Percentiles rank a stretch among this genome's conserved stretches.
Conservation (phyloP, 2,797 vertebrate genomes). For the Pangasius mekongensis region DNA sequence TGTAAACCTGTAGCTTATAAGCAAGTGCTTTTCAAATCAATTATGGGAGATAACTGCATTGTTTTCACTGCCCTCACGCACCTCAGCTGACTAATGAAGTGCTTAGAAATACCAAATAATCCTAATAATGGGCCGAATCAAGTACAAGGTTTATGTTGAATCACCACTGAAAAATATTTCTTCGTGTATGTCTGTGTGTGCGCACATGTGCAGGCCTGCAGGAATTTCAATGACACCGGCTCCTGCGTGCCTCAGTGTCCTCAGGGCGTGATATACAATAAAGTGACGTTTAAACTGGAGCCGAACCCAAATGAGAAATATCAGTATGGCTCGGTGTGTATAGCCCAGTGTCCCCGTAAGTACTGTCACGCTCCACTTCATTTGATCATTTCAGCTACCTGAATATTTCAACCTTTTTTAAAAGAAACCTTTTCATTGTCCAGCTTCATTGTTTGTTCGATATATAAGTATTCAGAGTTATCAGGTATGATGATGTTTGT, state of each 20-base stretch:
- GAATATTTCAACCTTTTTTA: background rate
- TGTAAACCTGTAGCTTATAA: background rate
- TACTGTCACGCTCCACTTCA: conserved; percentile 44
- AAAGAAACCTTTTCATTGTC: background rate
- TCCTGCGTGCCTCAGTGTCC: conserved; percentile 90
- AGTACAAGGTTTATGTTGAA: background rate
- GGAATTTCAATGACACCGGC: conserved; percentile 91
- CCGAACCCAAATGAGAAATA: conserved; percentile 93
- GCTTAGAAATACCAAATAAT: background rate
- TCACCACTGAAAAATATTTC: background rate
- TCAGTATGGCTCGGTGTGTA: conserved; percentile 93
- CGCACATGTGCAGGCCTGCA: conserved; percentile 81
- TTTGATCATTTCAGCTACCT: background rate
- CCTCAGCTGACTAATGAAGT: background rate
- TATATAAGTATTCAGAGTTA: background rate
- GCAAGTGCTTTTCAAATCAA: background rate
- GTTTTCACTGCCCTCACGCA: background rate
- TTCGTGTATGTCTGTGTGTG: conserved; percentile 1
- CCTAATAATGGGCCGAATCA: background rate
- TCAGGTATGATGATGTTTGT: background rate
- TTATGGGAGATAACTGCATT: background rate
- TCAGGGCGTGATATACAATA: conserved; percentile 90
- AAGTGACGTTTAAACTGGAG: conserved; percentile 89
- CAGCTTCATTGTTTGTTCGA: background rate
- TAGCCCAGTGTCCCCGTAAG: conserved; percentile 90